phyloP scores from a whole-genome alignment of 2,888 invertebrate genomes.

The Lordiphosa andalusiaca region DNA sequence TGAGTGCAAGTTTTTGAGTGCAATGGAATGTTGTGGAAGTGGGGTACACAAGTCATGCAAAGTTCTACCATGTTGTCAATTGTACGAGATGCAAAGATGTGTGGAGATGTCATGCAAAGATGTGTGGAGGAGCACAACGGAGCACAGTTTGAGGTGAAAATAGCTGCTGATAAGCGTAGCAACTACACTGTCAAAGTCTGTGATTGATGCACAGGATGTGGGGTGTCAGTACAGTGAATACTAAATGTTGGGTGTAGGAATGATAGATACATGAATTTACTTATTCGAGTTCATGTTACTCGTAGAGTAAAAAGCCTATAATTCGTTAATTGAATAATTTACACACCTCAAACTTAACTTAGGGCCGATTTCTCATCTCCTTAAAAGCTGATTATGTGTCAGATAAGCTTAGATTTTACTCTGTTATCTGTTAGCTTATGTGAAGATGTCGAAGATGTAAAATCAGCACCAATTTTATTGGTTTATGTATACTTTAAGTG shows the following conservation, averaged over 20 bases:
- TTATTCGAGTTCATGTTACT: no score
- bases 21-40: constrained; percentile 32
- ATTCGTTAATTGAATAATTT: no score
- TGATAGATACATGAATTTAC: background rate
- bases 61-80: constrained; percentile 25
- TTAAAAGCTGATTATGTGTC: no score
- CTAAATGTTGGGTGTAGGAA: background rate
- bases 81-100: constrained; percentile 26
- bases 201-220: constrained; percentile 55
- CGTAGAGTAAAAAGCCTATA: no score
- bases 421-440: no score
- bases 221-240: constrained; percentile 25
- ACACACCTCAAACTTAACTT: no score
- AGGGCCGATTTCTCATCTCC: no score
- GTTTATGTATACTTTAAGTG: no score
- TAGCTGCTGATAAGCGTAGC: constrained; percentile 35
- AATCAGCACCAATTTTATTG: no score
- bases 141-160: background rate
- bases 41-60: constrained; percentile 3
- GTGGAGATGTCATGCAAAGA: no score
- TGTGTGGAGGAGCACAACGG: background rate
- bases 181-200: constrained; percentile 37
- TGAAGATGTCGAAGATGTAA: no score
- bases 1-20: constrained; percentile 42
- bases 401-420: no score